These are phyloP conservation scores for Brachionus rotundiformis DNA, from an alignment of 1,140 invertebrate genomes.

Conservation along the genomic window DNA sequence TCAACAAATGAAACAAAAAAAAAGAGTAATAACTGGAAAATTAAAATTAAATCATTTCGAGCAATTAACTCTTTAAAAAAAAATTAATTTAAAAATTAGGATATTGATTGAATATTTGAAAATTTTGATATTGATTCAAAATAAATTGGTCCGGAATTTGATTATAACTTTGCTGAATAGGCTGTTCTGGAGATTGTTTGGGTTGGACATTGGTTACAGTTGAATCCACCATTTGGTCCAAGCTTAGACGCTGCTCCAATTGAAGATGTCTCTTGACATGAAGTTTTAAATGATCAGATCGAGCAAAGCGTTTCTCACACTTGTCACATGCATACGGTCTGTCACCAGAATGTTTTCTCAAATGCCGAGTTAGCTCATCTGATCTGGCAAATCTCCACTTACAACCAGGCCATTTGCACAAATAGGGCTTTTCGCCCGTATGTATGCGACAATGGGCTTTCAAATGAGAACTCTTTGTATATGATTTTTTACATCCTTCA, in stretches of 20 bases:
- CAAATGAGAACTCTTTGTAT: slow-evolving; percentile 74
- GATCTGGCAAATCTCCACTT: slow-evolving; percentile 81
- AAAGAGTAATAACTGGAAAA: neutral
- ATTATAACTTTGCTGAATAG: neutral
- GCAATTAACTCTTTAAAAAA: neutral
- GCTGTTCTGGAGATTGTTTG: neutral
- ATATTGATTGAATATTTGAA: slow-evolving; percentile 7
- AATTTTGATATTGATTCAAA: slow-evolving; percentile 9
- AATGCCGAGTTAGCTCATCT: slow-evolving; percentile 57
- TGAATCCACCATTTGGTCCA: neutral
- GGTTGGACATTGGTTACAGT: neutral
- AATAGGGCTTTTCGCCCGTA: slow-evolving; percentile 73
- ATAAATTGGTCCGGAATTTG: neutral
- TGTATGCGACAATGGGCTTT: slow-evolving; percentile 70
- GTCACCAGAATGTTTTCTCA: slow-evolving; percentile 90
- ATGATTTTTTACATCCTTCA: slow-evolving; percentile 72
- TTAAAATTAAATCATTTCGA: neutral
- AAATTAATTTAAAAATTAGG: neutral
- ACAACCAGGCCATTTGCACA: slow-evolving; percentile 80
- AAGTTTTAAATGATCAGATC: slow-evolving; percentile 90
- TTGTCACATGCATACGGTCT: slow-evolving; percentile 95
- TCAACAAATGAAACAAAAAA: neutral
- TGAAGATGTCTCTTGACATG: slow-evolving; percentile 85
- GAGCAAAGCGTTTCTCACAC: slow-evolving; percentile 85
- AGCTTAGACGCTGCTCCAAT: neutral